phyloP scores from a whole-genome alignment of 1,140 invertebrate genomes.

The Onthophagus taurus region DNA sequence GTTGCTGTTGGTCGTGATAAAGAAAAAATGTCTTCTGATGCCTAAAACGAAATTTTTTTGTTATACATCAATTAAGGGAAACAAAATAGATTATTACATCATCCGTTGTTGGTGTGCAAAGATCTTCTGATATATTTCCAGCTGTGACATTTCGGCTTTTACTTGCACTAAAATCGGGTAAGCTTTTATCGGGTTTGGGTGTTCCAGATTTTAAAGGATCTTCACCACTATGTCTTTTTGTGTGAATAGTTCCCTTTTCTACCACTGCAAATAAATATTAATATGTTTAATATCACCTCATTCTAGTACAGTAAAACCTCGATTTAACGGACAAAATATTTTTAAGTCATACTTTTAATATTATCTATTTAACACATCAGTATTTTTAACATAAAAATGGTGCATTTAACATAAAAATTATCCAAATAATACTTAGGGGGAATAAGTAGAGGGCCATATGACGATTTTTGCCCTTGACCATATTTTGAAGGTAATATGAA shows the following conservation, averaged over 20 bases:
- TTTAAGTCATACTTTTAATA: no score
- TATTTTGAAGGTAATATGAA: no score
- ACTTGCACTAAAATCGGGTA: constrained; percentile 27
- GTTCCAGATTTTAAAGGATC: constrained; percentile 66
- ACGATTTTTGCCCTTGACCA: no score
- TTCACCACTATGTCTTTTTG: constrained; percentile 89
- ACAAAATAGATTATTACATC: constrained; percentile 23
- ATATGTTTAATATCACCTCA: no score
- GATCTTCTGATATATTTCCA: constrained; percentile 24
- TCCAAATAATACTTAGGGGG: no score
- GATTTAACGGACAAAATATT: no score
- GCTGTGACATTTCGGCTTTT: constrained; percentile 20
- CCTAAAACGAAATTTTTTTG: constrained; percentile 7
- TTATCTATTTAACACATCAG: no score
- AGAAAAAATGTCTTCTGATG: constrained; percentile 22
- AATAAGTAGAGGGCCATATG: no score
- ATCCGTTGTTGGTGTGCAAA: constrained; percentile 29
- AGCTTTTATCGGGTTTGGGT: constrained; percentile 27
- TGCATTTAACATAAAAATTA: no score
- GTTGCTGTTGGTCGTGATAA: constrained; percentile 16
- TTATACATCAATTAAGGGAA: constrained; percentile 6
- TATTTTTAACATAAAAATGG: no score
- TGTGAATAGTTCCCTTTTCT: constrained; percentile 91
- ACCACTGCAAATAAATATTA: constrained; percentile 36
- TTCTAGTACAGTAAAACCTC: no score